Base-by-base conservation (phyloP, 1,140 invertebrate genomes). In the Brachionus sp. region DNA sequence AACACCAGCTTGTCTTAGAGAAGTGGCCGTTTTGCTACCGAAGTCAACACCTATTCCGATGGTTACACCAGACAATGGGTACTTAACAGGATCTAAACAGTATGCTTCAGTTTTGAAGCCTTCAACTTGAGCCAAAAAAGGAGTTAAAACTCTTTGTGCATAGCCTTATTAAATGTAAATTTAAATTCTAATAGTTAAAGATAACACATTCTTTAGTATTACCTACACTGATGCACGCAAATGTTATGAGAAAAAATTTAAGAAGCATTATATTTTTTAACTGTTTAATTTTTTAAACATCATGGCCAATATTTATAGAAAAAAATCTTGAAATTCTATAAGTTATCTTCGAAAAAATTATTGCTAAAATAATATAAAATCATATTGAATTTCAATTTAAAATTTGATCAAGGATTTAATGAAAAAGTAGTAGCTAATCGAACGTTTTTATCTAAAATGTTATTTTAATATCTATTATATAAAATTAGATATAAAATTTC, bases 21-120 rank as follows among this genome's bases (percentile, higher is more conserved):
- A 25, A 25, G 62, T 29, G 1, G 62, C 62, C 5, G 62, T 66
- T 66, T 29, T 66, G 25, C 62, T 66, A 4, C 62, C 62, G 25
- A 66, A 66, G 29, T 66, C 62, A 66, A 66, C 23, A 66, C 62
- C 62, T 25, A 66, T 66, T 25, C 62, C 62, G 13, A 66, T 66
- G 10, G 62, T 66, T 5, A 66, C 62, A 66, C 62, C 62, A 66
- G 62, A 16, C 5, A 25, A 12, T 66, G 62, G 62, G 29, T 66
- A 66, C 19, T 19, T 29, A 25, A 12, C 29, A 25, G 62, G 62
- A 12, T 29, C 29, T 9, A 66, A 12, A 13, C 62, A 66, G 25
- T 66, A 66, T 7, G 62, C 62, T 2, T 23, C 62, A 29, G 62
- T 29, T 66, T 29, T 66, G 23, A 25, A 66, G 2, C 62, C 62